phyloP scores from a whole-genome alignment of 2,797 vertebrate genomes.

The Hypotaenidia philippensis region DNA sequence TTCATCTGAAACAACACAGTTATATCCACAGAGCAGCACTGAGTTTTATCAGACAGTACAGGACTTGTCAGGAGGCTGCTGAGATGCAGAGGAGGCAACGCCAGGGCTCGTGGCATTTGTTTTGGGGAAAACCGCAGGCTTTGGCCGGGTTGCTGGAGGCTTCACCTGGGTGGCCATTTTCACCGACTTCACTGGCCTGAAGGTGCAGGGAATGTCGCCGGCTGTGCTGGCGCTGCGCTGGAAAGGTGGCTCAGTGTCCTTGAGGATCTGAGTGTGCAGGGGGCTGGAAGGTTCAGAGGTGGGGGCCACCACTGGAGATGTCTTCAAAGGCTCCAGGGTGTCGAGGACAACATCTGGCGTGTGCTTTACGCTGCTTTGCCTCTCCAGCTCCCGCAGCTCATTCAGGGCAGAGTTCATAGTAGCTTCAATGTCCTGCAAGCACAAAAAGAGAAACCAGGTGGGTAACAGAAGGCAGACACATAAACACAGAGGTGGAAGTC shows the following conservation, averaged over 20 bases:
- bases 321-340: constrained; percentile 96
- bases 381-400: constrained; percentile 92
- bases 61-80: constrained; percentile 92
- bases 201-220: constrained; percentile 94
- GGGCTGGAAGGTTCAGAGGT: constrained; percentile 96
- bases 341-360: constrained; percentile 96
- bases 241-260: constrained; percentile 87
- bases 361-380: constrained; percentile 92
- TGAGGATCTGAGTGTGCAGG: constrained; percentile 92
- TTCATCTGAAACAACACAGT: constrained; percentile 5
- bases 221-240: constrained; percentile 96
- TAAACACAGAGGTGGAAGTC: rapidly evolving
- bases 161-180: constrained; percentile 80
- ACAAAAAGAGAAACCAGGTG: not conserved
- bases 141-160: constrained; percentile 92
- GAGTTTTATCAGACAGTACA: constrained; percentile 88
- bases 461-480: not conserved
- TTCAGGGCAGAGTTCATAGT: constrained; percentile 91
- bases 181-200: constrained; percentile 88
- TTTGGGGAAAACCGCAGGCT: constrained; percentile 94
- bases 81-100: constrained; percentile 88
- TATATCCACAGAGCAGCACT: not conserved
- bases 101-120: constrained; percentile 83
- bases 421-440: constrained; percentile 90
- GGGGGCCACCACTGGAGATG: constrained; percentile 84